Evolutionary conservation across 2,888 invertebrate species (phyloP), one percentile per base, ranked within the genome.

Genomic region (Pimpla rufipes): DNA sequence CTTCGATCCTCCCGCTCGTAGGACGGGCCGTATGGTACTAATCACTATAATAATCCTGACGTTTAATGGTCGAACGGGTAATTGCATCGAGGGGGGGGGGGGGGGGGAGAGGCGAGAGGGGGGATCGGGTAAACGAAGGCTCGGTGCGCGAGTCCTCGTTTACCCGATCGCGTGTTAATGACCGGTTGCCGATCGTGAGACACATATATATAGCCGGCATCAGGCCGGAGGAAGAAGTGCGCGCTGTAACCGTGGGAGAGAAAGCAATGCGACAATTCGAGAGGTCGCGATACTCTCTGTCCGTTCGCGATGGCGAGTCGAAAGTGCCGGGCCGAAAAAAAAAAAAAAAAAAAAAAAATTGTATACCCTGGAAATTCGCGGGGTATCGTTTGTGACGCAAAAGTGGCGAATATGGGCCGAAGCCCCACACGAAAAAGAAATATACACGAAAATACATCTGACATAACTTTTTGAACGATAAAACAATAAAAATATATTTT

Each of bases 201-300:
- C 42, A 21, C 11, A 73, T 45, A 47, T 23, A 40, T 23, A 45
- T 18, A 64, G 23, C 23, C 2, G 23, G 37, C n/a, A n/a, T n/a
- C n/a, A n/a, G n/a, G n/a, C n/a, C n/a, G 37, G 13, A 55, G 21
- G 21, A 55, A 55, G 37, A n/a, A 16, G 4, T 40, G 35, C 18
- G n/a, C n/a, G n/a, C n/a, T n/a, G n/a, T n/a, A 23, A 37, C 29
- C 37, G 42, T 21, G 62, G 40, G 71, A 57, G 79, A 68, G 59
- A 79, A 71, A 71, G 79, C 52, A 79, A 73, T 29, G 59, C 23
- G 77, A 68, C 77, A 77, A 67, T 62, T 68, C 59, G 47, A 11
- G 59, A 52, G 55, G 21, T 29, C 55, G 57, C 42, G 11, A n/a
- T 1, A 59, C n/a, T 59, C 52, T 70, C 47, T n/a, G 37, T 37